Conservation (phyloP, 2,113 vertebrate genomes). For the Pheucticus melanocephalus region DNA sequence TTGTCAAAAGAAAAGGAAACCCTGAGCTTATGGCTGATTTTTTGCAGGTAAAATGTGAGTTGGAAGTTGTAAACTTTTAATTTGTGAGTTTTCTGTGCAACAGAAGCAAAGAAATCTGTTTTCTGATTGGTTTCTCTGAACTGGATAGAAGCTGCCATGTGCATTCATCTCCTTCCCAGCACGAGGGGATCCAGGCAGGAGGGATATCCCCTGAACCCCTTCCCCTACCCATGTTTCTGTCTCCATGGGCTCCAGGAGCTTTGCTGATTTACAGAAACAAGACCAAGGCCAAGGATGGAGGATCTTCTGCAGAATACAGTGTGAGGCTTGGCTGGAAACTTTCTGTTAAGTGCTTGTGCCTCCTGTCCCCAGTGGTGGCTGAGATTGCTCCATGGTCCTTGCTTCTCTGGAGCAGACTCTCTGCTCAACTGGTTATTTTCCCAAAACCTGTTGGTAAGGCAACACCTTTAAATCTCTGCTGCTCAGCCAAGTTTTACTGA, state of each 20-base stretch:
- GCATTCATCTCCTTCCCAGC: background rate
- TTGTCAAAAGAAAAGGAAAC: background rate
- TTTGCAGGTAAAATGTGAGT: background rate
- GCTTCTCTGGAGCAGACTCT: background rate
- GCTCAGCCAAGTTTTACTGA: background rate
- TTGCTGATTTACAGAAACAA: background rate
- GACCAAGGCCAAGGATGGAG: background rate
- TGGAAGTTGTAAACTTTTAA: background rate
- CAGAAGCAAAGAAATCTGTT: background rate
- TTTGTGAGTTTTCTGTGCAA: background rate
- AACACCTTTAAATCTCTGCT: background rate
- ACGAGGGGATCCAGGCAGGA: accelerated
- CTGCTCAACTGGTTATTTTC: background rate
- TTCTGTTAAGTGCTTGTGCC: background rate
- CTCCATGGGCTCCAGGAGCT: background rate
- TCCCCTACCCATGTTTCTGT: accelerated
- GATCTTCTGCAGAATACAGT: background rate
- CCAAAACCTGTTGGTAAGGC: background rate
- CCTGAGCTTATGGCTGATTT: background rate
- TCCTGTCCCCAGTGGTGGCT: background rate
- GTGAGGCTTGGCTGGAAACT: background rate
- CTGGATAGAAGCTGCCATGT: accelerated
- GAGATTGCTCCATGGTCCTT: background rate
- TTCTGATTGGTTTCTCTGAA: background rate
- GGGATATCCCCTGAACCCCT: background rate